phyloP scores from a whole-genome alignment of 1,140 invertebrate species.

The Diachasmimorpha longicaudata region DNA sequence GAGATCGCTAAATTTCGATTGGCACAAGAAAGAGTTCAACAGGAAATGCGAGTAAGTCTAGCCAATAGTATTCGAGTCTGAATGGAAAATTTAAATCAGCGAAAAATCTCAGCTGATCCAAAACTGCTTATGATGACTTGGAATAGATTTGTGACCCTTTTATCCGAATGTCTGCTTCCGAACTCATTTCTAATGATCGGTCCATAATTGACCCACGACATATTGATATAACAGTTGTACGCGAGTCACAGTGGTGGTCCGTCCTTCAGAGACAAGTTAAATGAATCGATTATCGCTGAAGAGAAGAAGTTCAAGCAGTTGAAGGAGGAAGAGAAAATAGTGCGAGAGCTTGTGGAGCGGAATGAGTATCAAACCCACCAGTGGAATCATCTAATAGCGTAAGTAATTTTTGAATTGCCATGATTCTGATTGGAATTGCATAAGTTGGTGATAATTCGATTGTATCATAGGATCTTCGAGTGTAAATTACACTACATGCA shows the following conservation, averaged over 20 bases:
- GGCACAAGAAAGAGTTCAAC: slow-evolving; percentile 43
- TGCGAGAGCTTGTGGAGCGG: slow-evolving; percentile 65
- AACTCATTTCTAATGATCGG: neutral
- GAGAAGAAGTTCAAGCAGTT: slow-evolving; percentile 51
- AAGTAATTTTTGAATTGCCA: slow-evolving; percentile 29
- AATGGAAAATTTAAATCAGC: too few relatives aligned
- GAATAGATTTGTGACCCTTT: too few relatives aligned
- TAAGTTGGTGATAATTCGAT: neutral
- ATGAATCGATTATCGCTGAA: slow-evolving; percentile 39
- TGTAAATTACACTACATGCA: slow-evolving; percentile 57
- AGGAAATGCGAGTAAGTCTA: slow-evolving; percentile 45
- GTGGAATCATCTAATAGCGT: slow-evolving; percentile 70
- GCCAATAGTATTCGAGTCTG: too few relatives aligned
- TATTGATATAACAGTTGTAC: slow-evolving; percentile 29
- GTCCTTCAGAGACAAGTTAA: slow-evolving; percentile 46
- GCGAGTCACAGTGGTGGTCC: slow-evolving; percentile 33
- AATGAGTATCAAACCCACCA: slow-evolving; percentile 70
- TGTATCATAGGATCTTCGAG: slow-evolving; percentile 54
- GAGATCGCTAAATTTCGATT: slow-evolving; percentile 42
- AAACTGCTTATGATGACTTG: too few relatives aligned
- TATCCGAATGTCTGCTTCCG: too few relatives aligned
- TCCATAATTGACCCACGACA: neutral
- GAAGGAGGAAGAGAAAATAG: slow-evolving; percentile 67
- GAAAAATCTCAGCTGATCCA: too few relatives aligned
- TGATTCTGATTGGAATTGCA: slow-evolving; percentile 10